phyloP scores from a whole-genome alignment of 2,797 vertebrate species.

The Australoheros facetus region DNA sequence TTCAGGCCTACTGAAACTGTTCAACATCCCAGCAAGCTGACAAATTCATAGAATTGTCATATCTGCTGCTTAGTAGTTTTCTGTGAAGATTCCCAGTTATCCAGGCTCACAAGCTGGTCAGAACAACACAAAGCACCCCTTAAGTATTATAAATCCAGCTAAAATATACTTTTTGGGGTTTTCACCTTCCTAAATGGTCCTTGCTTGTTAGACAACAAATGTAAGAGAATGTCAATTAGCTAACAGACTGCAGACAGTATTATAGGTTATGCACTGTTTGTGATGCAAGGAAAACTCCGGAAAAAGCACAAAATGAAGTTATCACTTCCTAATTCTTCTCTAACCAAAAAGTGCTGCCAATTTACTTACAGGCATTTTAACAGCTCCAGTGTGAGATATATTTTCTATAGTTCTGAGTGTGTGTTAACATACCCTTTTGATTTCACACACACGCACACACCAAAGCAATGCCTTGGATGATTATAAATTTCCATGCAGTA shows the following conservation, averaged over 20 bases:
- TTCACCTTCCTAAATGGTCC: background rate
- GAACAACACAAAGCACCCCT: too few species aligned
- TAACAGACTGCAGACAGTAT: constrained; percentile 17
- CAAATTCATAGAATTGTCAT: too few species aligned
- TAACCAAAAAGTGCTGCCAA: constrained; percentile 21
- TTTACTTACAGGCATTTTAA: constrained; percentile 40
- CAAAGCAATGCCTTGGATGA: constrained; percentile 60
- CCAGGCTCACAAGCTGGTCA: too few species aligned
- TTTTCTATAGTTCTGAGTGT: constrained; percentile 41
- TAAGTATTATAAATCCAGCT: too few species aligned
- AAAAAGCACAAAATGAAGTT: constrained; percentile 2
- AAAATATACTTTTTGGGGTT: background rate
- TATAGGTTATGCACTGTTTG: constrained; percentile 8
- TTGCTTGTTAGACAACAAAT: background rate
- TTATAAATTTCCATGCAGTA: constrained; percentile 59
- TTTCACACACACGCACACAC: constrained; percentile 39
- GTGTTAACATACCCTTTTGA: constrained; percentile 45
- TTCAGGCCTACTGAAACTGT: too few species aligned
- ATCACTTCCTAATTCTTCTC: constrained; percentile 24
- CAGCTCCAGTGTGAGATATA: constrained; percentile 42
- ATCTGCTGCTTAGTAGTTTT: too few species aligned
- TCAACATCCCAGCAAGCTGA: too few species aligned
- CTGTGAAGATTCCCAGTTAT: too few species aligned
- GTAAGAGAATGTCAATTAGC: background rate
- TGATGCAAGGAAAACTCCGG: constrained; percentile 10